These are phyloP conservation scores for Macaria notata DNA, from an alignment of 2,888 invertebrate genomes.

Conservation along the genomic window DNA sequence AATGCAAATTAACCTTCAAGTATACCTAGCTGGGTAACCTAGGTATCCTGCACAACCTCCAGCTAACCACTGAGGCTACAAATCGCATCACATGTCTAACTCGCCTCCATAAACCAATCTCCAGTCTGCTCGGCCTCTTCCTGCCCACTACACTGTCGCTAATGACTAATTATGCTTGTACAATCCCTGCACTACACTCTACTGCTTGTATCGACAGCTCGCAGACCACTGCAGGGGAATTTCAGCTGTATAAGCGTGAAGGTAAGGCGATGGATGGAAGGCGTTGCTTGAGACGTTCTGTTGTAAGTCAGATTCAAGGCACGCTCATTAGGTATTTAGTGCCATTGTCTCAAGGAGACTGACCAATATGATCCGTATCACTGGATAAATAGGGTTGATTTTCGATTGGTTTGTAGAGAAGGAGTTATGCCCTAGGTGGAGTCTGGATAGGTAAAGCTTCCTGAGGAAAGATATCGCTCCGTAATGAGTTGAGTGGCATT, in stretches of 20 bases:
- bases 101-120: constrained; percentile 51
- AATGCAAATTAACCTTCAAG: too few species aligned
- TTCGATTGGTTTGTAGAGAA: constrained; percentile 18
- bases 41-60: too few species aligned
- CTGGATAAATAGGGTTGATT: constrained; percentile 29
- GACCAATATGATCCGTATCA: constrained; percentile 28
- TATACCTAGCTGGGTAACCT: too few species aligned
- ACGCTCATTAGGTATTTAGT: constrained; percentile 75
- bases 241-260: constrained; percentile 38
- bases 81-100: constrained; percentile 23
- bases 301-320: constrained; percentile 46
- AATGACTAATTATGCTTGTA: constrained; percentile 78
- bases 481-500: constrained; percentile 78
- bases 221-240: constrained; percentile 34
- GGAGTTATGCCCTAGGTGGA: constrained; percentile 49
- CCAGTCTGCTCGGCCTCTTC: constrained; percentile 68
- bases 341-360: constrained; percentile 46
- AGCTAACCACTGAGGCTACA: constrained; percentile 14
- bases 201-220: constrained; percentile 49
- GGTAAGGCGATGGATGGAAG: constrained; percentile 11
- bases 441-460: constrained; percentile 57
- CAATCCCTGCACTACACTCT: constrained; percentile 60
- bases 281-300: constrained; percentile 55
- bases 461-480: constrained; percentile 71
- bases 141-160: constrained; percentile 70